Evolutionary conservation across 2,797 vertebrate genomes (phyloP).

Genomic region (Florisuga fusca): DNA sequence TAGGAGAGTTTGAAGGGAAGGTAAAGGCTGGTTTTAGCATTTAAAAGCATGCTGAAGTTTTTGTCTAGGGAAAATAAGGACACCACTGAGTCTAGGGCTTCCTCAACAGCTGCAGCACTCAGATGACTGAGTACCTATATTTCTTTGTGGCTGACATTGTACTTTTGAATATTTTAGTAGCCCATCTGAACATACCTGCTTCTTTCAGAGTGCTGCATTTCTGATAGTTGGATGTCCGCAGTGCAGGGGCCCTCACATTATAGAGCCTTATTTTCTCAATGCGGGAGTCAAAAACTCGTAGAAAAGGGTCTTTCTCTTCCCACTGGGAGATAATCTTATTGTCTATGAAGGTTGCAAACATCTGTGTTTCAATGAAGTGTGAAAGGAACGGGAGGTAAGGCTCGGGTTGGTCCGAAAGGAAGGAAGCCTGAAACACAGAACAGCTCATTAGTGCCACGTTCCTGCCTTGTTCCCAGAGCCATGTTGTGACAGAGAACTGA

Average conservation of each 20-base stretch:
- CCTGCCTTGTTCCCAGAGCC: rapidly evolving
- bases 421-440: conserved; percentile 88
- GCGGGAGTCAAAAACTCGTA: conserved; percentile 93
- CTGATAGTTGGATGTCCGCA: conserved; percentile 87
- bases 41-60: not conserved
- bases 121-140: not conserved
- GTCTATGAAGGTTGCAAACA: conserved; percentile 98
- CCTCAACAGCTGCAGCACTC: not conserved
- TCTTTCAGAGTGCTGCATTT: conserved; percentile 90
- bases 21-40: not conserved
- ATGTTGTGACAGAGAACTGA: rapidly evolving
- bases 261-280: conserved; percentile 92
- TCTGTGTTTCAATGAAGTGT: conserved; percentile 97
- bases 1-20: not conserved
- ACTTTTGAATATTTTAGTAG: conserved; percentile 31
- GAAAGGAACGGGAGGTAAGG: conserved; percentile 94
- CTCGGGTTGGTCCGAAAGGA: conserved; percentile 93
- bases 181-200: conserved; percentile 84
- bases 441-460: not conserved
- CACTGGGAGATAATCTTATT: conserved; percentile 97
- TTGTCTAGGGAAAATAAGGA: not conserved
- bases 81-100: not conserved
- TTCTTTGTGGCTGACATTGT: not conserved
- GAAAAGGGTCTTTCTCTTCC: conserved; percentile 93
- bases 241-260: conserved; percentile 86